Conservation (phyloP, 2,797 vertebrate genomes). For the Periparus ater region DNA sequence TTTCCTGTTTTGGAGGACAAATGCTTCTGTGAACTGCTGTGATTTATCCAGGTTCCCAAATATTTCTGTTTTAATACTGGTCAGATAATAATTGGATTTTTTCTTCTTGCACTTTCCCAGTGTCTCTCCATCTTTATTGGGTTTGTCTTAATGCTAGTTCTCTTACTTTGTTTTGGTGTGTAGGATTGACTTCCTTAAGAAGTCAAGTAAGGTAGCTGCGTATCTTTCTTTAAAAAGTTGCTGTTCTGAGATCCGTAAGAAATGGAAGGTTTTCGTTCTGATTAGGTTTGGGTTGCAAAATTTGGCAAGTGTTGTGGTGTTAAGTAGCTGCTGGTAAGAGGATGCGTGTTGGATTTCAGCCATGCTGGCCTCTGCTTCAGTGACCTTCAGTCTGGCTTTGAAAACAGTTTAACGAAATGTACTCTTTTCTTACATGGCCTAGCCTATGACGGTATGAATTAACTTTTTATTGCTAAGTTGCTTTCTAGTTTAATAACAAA, state of each 20-base stretch:
- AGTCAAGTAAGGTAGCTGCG: not conserved
- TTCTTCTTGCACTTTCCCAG: rapidly evolving
- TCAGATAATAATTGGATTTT: not conserved
- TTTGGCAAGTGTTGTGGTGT: not conserved
- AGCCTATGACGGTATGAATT: not conserved
- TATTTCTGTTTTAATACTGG: not conserved
- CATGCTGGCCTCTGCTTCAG: not conserved
- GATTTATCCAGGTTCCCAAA: not conserved
- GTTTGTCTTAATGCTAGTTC: not conserved
- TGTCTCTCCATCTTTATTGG: not conserved
- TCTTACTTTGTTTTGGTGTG: rapidly evolving
- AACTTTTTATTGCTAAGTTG: not conserved
- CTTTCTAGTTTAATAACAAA: not conserved
- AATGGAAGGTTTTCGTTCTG: not conserved
- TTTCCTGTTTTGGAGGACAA: not conserved
- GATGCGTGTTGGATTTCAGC: not conserved
- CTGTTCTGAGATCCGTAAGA: not conserved
- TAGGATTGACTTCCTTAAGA: not conserved
- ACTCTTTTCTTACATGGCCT: not conserved
- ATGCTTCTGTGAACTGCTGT: not conserved
- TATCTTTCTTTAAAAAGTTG: not conserved
- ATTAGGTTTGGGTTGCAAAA: not conserved
- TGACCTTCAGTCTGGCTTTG: not conserved
- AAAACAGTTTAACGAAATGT: not conserved
- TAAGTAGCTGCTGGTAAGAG: not conserved